phyloP scores from a whole-genome alignment of 35 echinoderm and acorn worm species.

The Hemicentrotus pulcherrimus region DNA sequence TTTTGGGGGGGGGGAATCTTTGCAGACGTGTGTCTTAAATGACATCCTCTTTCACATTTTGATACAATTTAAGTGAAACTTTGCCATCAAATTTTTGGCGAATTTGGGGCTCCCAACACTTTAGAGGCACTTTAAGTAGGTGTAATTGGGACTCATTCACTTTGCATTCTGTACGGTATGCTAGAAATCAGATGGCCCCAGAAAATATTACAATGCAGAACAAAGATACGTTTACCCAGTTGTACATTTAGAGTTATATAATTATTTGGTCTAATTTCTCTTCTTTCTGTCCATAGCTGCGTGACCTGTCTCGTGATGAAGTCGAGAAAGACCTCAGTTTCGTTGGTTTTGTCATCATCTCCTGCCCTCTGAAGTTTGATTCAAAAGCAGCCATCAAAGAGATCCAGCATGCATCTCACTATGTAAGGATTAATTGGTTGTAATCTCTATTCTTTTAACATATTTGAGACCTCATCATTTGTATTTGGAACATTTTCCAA shows the following conservation, averaged over 20 bases:
- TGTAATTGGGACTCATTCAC: too few species aligned
- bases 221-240: background rate
- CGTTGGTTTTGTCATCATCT: constrained; percentile 98
- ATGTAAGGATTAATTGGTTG: constrained; percentile 64
- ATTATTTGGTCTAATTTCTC: background rate
- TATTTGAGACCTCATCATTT: too few species aligned
- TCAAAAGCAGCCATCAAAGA: constrained; percentile 91
- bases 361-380: constrained; percentile 89
- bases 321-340: constrained; percentile 84
- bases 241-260: background rate
- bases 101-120: too few species aligned
- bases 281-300: constrained; percentile 50
- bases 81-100: too few species aligned
- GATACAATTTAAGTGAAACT: too few species aligned
- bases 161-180: too few species aligned
- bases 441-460: background rate
- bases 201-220: too few species aligned
- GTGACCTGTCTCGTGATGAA: constrained; percentile 86
- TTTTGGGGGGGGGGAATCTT: too few species aligned
- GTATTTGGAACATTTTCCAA: background rate
- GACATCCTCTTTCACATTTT: too few species aligned
- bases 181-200: too few species aligned
- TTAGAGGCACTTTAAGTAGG: too few species aligned
- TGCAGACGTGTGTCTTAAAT: too few species aligned
- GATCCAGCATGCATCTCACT: constrained; percentile 95